Evolutionary conservation across 2,113 vertebrate genomes (phyloP).

Genomic region (Phodopus roborovskii): DNA sequence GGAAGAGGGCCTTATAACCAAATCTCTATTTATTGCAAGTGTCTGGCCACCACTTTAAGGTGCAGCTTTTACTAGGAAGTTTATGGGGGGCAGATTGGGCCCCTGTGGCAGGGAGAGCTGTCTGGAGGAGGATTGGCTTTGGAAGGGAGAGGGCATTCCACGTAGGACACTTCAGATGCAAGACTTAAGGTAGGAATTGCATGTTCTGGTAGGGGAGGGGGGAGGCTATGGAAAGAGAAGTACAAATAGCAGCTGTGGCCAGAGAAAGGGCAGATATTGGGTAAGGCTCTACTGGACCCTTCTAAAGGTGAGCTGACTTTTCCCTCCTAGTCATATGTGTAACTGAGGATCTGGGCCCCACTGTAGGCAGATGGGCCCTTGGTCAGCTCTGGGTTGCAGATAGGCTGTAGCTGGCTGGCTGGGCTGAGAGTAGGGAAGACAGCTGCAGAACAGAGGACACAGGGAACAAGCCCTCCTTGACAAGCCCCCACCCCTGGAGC

Average conservation of each 20-base stretch:
- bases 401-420: neutral
- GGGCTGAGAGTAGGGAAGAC: neutral
- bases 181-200: neutral
- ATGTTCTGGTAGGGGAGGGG: neutral
- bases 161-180: neutral
- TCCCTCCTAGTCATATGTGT: neutral
- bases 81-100: neutral
- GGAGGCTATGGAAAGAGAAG: neutral
- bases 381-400: neutral
- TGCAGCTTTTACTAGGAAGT: neutral
- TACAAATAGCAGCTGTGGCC: neutral
- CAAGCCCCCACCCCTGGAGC: neutral
- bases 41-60: neutral
- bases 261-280: neutral
- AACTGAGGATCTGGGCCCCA: neutral
- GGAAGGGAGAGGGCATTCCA: neutral
- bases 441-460: too few species aligned
- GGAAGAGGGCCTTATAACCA: neutral
- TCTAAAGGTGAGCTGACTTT: neutral
- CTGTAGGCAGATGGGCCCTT: neutral
- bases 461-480: neutral
- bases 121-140: neutral
- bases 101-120: neutral
- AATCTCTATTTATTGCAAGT: neutral
- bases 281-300: neutral